Evolutionary conservation across 2,113 vertebrate genomes (phyloP).

Genomic region (Proteles cristata): DNA sequence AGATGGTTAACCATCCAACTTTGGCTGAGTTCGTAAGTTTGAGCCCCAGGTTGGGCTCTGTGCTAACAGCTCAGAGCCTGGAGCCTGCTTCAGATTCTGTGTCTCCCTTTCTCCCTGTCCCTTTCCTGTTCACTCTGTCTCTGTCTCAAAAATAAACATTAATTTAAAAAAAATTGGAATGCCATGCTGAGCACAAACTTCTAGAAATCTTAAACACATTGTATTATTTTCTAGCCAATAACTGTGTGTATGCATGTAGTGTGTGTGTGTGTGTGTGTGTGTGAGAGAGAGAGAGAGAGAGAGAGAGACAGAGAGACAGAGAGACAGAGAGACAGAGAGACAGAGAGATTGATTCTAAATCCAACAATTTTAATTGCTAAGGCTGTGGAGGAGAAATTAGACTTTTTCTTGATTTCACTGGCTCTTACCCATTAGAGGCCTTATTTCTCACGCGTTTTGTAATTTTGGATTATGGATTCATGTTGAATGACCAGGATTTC

Average conservation of each 20-base stretch:
- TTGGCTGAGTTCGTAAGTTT: too few relatives aligned
- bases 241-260: background rate
- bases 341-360: background rate
- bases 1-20: too few relatives aligned
- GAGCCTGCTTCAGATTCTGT: too few relatives aligned
- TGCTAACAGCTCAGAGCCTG: too few relatives aligned
- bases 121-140: too few relatives aligned
- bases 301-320: too few relatives aligned
- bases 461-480: background rate
- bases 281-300: too few relatives aligned
- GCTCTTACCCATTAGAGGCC: background rate
- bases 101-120: too few relatives aligned
- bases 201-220: background rate
- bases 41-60: too few relatives aligned
- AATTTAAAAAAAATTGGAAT: background rate
- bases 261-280: background rate
- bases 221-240: background rate
- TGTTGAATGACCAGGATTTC: background rate
- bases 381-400: background rate
- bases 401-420: background rate
- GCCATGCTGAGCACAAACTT: background rate
- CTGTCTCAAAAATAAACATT: too few relatives aligned
- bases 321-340: too few relatives aligned
- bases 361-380: background rate
- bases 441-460: background rate